These are phyloP conservation scores for Bubalus kerabau DNA, from an alignment of 2,113 vertebrate genomes.

Conservation along the genomic window DNA sequence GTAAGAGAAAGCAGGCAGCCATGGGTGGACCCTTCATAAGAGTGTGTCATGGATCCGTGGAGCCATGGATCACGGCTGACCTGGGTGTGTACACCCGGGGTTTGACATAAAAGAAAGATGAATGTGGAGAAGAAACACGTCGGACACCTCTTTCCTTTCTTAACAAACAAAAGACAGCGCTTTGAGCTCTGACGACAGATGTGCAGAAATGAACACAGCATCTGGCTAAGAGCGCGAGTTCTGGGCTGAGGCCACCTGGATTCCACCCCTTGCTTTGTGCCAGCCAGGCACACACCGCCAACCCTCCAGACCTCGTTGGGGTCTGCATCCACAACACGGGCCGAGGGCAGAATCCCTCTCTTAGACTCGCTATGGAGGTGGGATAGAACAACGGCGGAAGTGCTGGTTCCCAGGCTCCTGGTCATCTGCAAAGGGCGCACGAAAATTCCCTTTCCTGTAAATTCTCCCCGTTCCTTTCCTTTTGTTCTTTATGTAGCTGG, in stretches of 20 bases:
- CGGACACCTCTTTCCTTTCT: neutral
- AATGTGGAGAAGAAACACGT: neutral
- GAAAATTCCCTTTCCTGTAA: neutral
- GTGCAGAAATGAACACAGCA: neutral
- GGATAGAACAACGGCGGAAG: fast-evolving
- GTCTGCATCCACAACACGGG: neutral
- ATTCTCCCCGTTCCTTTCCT: neutral
- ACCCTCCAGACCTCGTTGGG: neutral
- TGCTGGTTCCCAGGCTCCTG: neutral
- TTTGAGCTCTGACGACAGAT: neutral
- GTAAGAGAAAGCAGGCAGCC: neutral
- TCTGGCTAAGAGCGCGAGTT: neutral
- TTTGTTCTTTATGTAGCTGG: neutral
- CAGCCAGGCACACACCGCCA: fast-evolving
- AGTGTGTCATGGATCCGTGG: neutral
- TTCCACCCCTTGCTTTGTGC: neutral
- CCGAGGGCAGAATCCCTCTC: neutral
- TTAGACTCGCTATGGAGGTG: fast-evolving
- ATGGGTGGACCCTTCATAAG: fast-evolving
- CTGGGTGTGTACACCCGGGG: too few relatives aligned
- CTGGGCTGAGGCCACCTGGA: neutral
- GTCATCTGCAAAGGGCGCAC: neutral
- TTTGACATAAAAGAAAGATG: neutral
- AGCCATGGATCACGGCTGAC: neutral
- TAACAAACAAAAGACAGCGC: neutral